Percentiles rank a stretch among this genome's conserved stretches.
Evolutionary conservation across 2,888 invertebrate species (phyloP).

Genomic region (Dexiosoma caninum): DNA sequence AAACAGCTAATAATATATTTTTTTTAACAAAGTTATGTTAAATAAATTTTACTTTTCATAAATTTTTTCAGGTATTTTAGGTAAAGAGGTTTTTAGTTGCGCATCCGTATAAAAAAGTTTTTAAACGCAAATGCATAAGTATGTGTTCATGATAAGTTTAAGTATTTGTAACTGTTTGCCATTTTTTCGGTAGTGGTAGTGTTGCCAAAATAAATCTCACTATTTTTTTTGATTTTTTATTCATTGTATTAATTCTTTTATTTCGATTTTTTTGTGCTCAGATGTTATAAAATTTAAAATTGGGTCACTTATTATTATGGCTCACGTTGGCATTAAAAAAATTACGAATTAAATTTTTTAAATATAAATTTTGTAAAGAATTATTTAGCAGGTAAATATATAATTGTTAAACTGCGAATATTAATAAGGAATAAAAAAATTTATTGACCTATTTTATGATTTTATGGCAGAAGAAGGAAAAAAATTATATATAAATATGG

Average conservation of each 20-base stretch:
- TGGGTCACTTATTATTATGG: constrained; percentile 36
- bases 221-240: neutral
- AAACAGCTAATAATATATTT: constrained; percentile 9
- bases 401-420: constrained; percentile 3
- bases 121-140: neutral
- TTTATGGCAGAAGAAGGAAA: too few relatives aligned
- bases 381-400: neutral
- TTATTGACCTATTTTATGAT: too few relatives aligned
- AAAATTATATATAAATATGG: too few relatives aligned
- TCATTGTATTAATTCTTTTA: constrained; percentile 9
- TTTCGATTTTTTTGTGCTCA: neutral
- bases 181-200: neutral
- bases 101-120: constrained; percentile 7
- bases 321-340: neutral
- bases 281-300: constrained; percentile 40
- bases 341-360: constrained; percentile 19
- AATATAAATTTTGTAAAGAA: constrained; percentile 11
- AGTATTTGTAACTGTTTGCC: neutral
- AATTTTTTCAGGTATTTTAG: constrained; percentile 56
- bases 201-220: neutral
- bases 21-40: constrained; percentile 3
- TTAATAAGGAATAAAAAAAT: neutral
- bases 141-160: too few relatives aligned
- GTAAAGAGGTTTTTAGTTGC: constrained; percentile 43
- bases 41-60: constrained; percentile 61